Evolutionary conservation across 1,140 invertebrate genomes (phyloP).

Genomic region (Harpegnathos saltator): DNA sequence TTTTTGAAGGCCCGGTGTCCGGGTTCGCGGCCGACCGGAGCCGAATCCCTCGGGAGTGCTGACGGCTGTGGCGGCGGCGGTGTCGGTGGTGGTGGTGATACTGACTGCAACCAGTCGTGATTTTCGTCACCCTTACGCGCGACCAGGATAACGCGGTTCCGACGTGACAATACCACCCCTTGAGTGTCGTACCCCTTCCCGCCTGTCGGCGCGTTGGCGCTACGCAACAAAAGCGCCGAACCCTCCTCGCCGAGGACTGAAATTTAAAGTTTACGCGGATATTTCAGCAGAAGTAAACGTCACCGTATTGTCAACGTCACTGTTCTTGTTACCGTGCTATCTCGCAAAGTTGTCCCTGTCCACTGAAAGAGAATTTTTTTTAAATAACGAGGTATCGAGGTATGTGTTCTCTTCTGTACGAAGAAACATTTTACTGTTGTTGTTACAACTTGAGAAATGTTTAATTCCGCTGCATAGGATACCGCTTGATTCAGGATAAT

Average conservation of each 20-base stretch:
- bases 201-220: background rate
- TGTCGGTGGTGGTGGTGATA: constrained; percentile 15
- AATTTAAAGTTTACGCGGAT: constrained; percentile 31
- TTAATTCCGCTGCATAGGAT: too few relatives aligned
- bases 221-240: constrained; percentile 9
- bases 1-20: constrained; percentile 39
- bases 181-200: background rate
- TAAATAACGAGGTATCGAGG: too few relatives aligned
- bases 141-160: constrained; percentile 21
- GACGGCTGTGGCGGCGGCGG: constrained; percentile 19
- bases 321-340: background rate
- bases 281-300: constrained; percentile 9
- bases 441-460: too few relatives aligned
- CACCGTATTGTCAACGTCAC: background rate
- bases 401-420: too few relatives aligned
- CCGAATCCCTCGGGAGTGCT: constrained; percentile 26
- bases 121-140: constrained; percentile 49
- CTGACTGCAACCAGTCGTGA: constrained; percentile 37
- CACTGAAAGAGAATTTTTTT: too few relatives aligned
- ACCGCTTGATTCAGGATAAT: too few relatives aligned
- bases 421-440: too few relatives aligned
- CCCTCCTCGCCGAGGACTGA: constrained; percentile 10
- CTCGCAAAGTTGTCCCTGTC: background rate
- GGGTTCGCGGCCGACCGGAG: constrained; percentile 33
- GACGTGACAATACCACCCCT: constrained; percentile 27